phyloP scores from a whole-genome alignment of 2,797 vertebrate genomes.

The Gila robusta region DNA sequence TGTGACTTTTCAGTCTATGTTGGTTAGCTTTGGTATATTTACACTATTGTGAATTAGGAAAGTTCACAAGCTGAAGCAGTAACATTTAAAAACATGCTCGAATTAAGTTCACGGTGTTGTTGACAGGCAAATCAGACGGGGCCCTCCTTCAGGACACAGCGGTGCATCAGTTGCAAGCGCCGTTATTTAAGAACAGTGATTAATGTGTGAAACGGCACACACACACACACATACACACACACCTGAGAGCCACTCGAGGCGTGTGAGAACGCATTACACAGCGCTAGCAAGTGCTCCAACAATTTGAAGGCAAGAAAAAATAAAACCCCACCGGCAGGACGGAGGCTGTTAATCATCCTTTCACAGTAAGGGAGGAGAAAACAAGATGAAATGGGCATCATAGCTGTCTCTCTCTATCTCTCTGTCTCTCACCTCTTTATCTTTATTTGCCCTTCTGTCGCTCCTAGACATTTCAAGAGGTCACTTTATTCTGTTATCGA shows the following conservation, averaged over 20 bases:
- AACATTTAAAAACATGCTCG: constrained; percentile 65
- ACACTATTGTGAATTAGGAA: neutral
- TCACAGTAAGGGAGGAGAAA: constrained; percentile 78
- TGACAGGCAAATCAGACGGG: constrained; percentile 75
- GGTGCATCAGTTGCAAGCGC: constrained; percentile 77
- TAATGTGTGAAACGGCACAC: constrained; percentile 74
- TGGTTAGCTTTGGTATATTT: neutral
- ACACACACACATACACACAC: constrained; percentile 58
- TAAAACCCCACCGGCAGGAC: constrained; percentile 78
- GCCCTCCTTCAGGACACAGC: constrained; percentile 70
- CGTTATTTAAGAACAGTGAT: constrained; percentile 86
- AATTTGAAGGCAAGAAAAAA: constrained; percentile 80
- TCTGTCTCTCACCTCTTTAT: constrained; percentile 22
- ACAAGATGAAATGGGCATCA: constrained; percentile 55
- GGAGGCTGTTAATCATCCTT: constrained; percentile 80
- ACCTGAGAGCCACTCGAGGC: constrained; percentile 74
- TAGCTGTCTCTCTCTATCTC: constrained; percentile 22
- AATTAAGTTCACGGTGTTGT: constrained; percentile 65
- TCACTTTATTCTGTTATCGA: constrained; percentile 32
- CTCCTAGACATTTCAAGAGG: constrained; percentile 39
- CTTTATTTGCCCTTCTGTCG: constrained; percentile 20
- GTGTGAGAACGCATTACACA: constrained; percentile 71
- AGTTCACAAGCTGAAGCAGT: neutral
- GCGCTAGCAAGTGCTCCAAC: constrained; percentile 78
- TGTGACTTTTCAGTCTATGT: neutral